These are phyloP conservation scores for Scelioninae gen. 2 DNA, from an alignment of 2,888 invertebrate species.

Conservation along the genomic window DNA sequence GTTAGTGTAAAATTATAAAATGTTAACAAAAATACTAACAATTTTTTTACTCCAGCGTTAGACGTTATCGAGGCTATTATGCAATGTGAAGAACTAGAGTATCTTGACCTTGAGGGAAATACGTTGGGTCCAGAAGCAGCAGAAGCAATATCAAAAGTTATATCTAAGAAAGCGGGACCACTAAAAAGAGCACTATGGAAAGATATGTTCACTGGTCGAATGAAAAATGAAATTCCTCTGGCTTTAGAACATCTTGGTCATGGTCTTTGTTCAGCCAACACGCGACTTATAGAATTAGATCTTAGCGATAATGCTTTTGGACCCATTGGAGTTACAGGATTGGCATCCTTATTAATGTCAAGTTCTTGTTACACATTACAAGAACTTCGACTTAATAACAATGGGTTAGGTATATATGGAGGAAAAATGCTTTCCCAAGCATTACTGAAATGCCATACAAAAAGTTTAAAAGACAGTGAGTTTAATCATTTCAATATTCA, in stretches of 20 bases:
- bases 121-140: slow-evolving; percentile 94
- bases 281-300: slow-evolving; percentile 89
- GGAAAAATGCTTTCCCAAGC: slow-evolving; percentile 89
- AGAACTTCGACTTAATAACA: slow-evolving; percentile 92
- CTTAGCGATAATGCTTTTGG: slow-evolving; percentile 98
- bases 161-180: slow-evolving; percentile 87
- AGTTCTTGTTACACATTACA: slow-evolving; percentile 89
- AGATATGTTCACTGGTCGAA: slow-evolving; percentile 96
- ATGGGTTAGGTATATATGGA: slow-evolving; percentile 94
- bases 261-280: slow-evolving; percentile 88
- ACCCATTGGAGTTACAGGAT: slow-evolving; percentile 93
- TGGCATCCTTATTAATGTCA: slow-evolving; percentile 88
- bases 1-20: too few species aligned
- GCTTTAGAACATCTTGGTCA: slow-evolving; percentile 87
- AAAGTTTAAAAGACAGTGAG: slow-evolving; percentile 79
- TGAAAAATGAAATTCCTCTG: slow-evolving; percentile 95
- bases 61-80: slow-evolving; percentile 86
- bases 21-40: too few species aligned
- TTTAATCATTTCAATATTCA: too few species aligned
- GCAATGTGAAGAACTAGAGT: slow-evolving; percentile 81
- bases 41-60: too few species aligned
- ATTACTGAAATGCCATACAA: slow-evolving; percentile 81
- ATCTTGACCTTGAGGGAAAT: slow-evolving; percentile 92
- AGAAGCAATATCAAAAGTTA: slow-evolving; percentile 86
- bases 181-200: slow-evolving; percentile 91